These are phyloP conservation scores for Anodontia alba DNA, from an alignment of 2,888 invertebrate genomes.

Conservation along the genomic window DNA sequence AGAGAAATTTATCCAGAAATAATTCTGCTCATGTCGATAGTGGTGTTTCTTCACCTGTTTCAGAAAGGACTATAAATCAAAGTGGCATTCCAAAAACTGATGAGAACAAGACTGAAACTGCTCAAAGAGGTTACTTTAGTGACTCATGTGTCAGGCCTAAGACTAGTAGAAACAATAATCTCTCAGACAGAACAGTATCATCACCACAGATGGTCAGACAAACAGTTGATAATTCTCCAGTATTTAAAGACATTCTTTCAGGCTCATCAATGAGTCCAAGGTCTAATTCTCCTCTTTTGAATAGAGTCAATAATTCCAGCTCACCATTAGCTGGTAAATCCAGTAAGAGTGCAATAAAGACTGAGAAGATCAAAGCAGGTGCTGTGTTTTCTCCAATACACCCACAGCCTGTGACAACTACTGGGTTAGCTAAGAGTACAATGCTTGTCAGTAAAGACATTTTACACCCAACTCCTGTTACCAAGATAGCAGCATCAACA, in stretches of 20 bases:
- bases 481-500: slow-evolving; percentile 23
- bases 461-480: slow-evolving; percentile 69
- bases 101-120: not conserved
- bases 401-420: slow-evolving; percentile 76
- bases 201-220: slow-evolving; percentile 38
- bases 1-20: slow-evolving; percentile 38
- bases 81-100: not conserved
- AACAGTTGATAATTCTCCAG: slow-evolving; percentile 49
- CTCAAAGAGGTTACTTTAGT: slow-evolving; percentile 55
- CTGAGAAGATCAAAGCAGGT: slow-evolving; percentile 71
- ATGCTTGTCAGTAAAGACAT: slow-evolving; percentile 64
- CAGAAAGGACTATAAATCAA: slow-evolving; percentile 21
- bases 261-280: slow-evolving; percentile 30
- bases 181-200: slow-evolving; percentile 36
- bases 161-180: not conserved
- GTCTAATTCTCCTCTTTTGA: slow-evolving; percentile 17
- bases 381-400: slow-evolving; percentile 79
- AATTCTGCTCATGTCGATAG: slow-evolving; percentile 38
- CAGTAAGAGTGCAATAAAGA: slow-evolving; percentile 60
- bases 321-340: slow-evolving; percentile 29
- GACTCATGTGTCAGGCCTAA: slow-evolving; percentile 26
- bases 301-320: slow-evolving; percentile 24
- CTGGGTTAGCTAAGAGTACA: slow-evolving; percentile 46
- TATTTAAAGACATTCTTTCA: slow-evolving; percentile 50
- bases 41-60: slow-evolving; percentile 36